These are phyloP conservation scores for Neodiprion virginianus DNA, from an alignment of 1,140 invertebrate genomes.

Conservation along the genomic window DNA sequence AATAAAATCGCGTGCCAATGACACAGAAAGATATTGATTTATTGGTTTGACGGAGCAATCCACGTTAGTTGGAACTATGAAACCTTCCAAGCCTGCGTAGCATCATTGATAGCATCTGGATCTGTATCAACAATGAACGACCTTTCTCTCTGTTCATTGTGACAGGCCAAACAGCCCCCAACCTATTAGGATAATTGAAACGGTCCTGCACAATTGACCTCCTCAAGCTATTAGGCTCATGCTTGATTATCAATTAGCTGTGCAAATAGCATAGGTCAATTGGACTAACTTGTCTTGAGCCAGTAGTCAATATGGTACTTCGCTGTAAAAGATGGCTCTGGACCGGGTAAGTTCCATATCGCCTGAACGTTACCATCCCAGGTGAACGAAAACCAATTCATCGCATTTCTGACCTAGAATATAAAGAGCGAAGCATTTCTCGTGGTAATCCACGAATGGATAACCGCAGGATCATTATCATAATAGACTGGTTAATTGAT, in stretches of 20 bases:
- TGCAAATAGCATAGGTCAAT: background rate
- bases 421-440: background rate
- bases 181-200: background rate
- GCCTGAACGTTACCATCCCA: slow-evolving; percentile 33
- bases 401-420: slow-evolving; percentile 32
- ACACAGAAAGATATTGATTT: too few species aligned
- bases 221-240: background rate
- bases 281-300: background rate
- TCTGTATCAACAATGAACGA: too few species aligned
- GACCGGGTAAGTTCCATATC: slow-evolving; percentile 33
- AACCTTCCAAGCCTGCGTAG: too few species aligned
- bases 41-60: too few species aligned
- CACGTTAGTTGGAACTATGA: too few species aligned
- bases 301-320: background rate
- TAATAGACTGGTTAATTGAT: background rate
- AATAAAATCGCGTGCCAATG: too few species aligned
- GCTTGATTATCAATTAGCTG: background rate
- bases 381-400: slow-evolving; percentile 39
- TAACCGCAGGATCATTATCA: too few species aligned
- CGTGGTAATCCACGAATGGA: too few species aligned
- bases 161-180: background rate
- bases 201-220: background rate
- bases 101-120: too few species aligned
- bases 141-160: background rate
- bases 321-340: background rate